These are phyloP conservation scores for Trochalopteron elliotii DNA, from an alignment of 2,113 vertebrate species.

Conservation along the genomic window DNA sequence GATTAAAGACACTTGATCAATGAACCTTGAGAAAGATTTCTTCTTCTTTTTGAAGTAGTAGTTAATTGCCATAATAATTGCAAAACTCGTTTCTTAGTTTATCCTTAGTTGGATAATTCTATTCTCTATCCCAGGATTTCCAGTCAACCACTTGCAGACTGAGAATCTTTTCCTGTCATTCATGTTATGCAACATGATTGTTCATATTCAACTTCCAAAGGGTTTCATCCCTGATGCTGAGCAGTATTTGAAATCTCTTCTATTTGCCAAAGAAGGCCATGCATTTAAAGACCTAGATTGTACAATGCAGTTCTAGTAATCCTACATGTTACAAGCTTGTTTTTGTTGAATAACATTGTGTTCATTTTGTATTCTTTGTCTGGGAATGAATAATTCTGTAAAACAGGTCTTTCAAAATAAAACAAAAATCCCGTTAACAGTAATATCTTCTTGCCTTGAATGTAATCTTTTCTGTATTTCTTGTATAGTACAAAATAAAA, in stretches of 20 bases:
- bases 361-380: slow-evolving; percentile 73
- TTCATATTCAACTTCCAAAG: slow-evolving; percentile 33
- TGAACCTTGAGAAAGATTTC: neutral
- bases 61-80: neutral
- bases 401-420: slow-evolving; percentile 49
- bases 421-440: slow-evolving; percentile 46
- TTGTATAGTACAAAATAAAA: slow-evolving; percentile 56
- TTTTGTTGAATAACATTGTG: slow-evolving; percentile 65
- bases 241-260: slow-evolving; percentile 33
- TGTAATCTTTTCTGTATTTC: slow-evolving; percentile 76
- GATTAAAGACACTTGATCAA: neutral
- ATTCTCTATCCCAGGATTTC: neutral
- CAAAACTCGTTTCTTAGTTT: neutral
- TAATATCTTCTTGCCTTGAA: slow-evolving; percentile 48
- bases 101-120: neutral
- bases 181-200: neutral
- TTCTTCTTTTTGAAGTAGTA: neutral
- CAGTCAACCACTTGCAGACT: neutral
- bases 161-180: neutral
- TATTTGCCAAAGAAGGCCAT: slow-evolving; percentile 35
- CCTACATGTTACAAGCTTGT: slow-evolving; percentile 63
- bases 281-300: slow-evolving; percentile 58
- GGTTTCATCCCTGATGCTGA: slow-evolving; percentile 11
- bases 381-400: slow-evolving; percentile 74
- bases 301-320: slow-evolving; percentile 69